Evolutionary conservation across 2,888 invertebrate genomes (phyloP).

Genomic region (Tinea trinotella): DNA sequence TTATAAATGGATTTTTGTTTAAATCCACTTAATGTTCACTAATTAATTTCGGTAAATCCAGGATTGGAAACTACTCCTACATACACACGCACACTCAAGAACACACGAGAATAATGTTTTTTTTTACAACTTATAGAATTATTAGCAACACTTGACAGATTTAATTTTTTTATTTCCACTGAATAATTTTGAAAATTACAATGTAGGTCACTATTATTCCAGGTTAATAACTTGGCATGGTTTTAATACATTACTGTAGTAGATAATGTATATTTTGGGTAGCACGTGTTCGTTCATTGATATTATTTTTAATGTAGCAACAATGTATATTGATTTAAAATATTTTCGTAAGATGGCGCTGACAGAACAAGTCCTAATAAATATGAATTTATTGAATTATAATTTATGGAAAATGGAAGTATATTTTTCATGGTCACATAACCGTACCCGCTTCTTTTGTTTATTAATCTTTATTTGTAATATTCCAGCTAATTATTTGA

Average conservation of each 20-base stretch:
- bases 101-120: background rate
- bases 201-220: no score
- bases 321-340: background rate
- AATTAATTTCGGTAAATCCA: background rate
- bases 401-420: no score
- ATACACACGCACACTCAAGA: constrained; percentile 9
- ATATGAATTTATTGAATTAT: no score
- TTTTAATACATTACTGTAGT: no score
- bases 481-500: no score
- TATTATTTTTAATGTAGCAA: background rate
- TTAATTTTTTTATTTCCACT: background rate
- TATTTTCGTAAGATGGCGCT: constrained; percentile 6
- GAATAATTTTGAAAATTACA: no score
- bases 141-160: background rate
- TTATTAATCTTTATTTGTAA: no score
- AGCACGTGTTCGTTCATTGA: background rate
- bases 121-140: background rate
- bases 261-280: background rate
- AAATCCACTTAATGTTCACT: constrained; percentile 4
- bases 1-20: background rate
- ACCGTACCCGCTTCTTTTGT: no score
- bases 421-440: no score
- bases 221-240: no score
- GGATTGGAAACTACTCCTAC: constrained; percentile 1
- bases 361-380: no score